Base-by-base conservation (phyloP, 2,888 invertebrate species). In the Lysandra coridon region DNA sequence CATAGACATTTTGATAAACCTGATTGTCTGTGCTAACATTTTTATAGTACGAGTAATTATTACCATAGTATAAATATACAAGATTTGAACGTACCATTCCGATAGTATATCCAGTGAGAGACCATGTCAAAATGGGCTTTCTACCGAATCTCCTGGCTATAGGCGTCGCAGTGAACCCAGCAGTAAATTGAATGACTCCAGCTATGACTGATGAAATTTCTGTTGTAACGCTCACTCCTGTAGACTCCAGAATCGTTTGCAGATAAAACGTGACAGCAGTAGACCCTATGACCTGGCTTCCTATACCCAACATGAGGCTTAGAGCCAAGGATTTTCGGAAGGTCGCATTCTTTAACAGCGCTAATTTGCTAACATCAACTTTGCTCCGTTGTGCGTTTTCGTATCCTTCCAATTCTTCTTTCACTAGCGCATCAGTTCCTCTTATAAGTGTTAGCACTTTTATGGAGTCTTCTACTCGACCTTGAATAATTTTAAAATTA, bases 341-440 rank as follows among this genome's bases (percentile, higher is more conserved):
- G 12, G 82, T 81, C 79, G 77, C 83, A 44, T 85, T 83, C 23
- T 86, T 84, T 0, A 87, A 62, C 1, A 86, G 64, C 6, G 83
- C 79, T 6, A 33, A 79, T 60, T 82, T 80, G 6, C 80, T 81
- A 1, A 82, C 60, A 73, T 78, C 79, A 40, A 81, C 79, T 0
- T 81, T 76, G 23, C 79, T 82, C 4, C 81, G 79, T 49, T 14
- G 12, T 37, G 80, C 79, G 5, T 44, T 37, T 6, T 87, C 84
- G 80, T 88, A 91, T 79, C 86, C 86, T 80, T 88, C 88, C 0
- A 91, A 78, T 80, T 90, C 90, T 76, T 89, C 89, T 2, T 83
- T 83, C 0, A 89, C 90, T 12, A 81, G 44, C 1, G 6, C 49
- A 12, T 75, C 75, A 7, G 53, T 30, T 23, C 53, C 53, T 53